Percentiles rank a stretch among this genome's conserved stretches.
Conservation (phyloP, 1,140 invertebrate species). For the Drosophila pandora region DNA sequence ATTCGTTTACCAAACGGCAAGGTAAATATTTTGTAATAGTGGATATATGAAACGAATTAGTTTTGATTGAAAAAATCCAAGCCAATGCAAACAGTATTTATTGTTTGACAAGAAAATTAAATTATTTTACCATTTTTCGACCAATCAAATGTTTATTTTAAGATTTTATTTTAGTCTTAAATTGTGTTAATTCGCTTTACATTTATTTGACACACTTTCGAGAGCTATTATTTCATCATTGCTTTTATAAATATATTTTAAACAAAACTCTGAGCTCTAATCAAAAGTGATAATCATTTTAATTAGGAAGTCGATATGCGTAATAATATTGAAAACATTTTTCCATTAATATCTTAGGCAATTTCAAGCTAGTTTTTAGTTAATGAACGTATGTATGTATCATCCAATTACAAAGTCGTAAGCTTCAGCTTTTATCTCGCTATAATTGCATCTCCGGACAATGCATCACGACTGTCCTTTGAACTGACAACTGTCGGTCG, state of each 20-base stretch:
- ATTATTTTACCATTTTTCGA: not conserved
- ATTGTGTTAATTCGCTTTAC: no score
- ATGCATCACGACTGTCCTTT: constrained; percentile 29
- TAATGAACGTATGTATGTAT: not conserved
- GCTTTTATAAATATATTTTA: constrained; percentile 15
- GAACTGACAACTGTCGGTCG: constrained; percentile 37
- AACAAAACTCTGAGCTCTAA: constrained; percentile 10
- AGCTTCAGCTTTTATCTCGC: not conserved
- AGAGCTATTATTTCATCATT: not conserved
- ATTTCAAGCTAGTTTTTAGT: no score
- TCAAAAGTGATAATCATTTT: constrained; percentile 12
- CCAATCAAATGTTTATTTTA: not conserved
- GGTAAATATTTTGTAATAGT: not conserved
- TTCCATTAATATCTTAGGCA: no score
- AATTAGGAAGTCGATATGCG: not conserved
- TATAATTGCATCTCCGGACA: constrained; percentile 7
- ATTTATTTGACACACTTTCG: not conserved
- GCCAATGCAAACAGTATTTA: not conserved
- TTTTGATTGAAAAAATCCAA: not conserved
- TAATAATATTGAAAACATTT: not conserved
- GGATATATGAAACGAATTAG: not conserved
- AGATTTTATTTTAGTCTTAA: no score
- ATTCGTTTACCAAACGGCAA: not conserved
- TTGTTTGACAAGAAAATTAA: not conserved
- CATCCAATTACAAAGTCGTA: not conserved